Evolutionary conservation across 2,797 vertebrate genomes (phyloP).

Genomic region (Acrocephalus scirpaceus): DNA sequence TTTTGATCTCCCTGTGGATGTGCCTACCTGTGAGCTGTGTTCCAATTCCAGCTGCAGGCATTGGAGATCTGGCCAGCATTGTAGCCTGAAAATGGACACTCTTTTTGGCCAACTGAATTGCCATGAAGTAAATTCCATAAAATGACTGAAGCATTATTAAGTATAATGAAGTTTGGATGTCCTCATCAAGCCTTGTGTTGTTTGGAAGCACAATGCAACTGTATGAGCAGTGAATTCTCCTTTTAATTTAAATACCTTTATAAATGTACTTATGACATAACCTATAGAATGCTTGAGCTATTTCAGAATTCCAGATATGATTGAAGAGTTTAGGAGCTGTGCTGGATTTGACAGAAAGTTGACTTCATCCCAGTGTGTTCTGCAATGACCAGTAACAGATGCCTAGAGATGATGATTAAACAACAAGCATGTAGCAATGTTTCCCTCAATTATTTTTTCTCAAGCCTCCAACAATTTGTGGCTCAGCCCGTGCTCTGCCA

Average conservation of each 20-base stretch:
- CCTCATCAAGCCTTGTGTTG: fast-evolving
- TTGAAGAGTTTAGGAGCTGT: neutral
- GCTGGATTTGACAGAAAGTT: neutral
- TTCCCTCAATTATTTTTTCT: constrained; percentile 6
- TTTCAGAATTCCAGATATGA: neutral
- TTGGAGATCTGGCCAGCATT: neutral
- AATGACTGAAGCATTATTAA: neutral
- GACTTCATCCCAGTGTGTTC: neutral
- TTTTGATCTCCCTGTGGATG: fast-evolving
- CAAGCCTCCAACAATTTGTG: constrained; percentile 36
- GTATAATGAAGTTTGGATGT: neutral
- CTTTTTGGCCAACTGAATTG: neutral
- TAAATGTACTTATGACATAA: neutral
- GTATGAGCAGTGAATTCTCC: neutral
- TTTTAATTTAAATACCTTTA: neutral
- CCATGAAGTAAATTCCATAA: neutral
- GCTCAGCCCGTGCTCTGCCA: constrained; percentile 25
- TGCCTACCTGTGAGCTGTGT: neutral
- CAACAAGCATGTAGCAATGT: constrained; percentile 11
- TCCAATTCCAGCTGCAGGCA: neutral
- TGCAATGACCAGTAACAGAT: neutral
- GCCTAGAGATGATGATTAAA: neutral
- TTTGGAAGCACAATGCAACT: neutral
- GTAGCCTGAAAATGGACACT: neutral
- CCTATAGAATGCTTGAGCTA: neutral